Conservation (phyloP, 1,140 invertebrate species). For the Scaptomyza graminum region DNA sequence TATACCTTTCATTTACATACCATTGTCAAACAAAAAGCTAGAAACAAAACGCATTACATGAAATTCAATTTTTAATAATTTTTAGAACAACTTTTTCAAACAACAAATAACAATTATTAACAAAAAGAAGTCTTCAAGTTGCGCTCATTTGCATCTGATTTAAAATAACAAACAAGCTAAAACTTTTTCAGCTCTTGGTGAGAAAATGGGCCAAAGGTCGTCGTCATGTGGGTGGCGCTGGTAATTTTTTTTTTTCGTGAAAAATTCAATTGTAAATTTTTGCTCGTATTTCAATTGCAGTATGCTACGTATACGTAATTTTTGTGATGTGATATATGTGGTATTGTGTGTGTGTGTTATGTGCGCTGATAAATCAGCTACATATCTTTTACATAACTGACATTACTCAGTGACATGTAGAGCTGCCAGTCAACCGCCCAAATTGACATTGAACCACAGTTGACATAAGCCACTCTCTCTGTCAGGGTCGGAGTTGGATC, state of each 20-base stretch:
- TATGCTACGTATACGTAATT: constrained; percentile 38
- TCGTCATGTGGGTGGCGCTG: constrained; percentile 19
- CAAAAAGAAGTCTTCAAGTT: constrained; percentile 41
- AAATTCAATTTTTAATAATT: constrained; percentile 63
- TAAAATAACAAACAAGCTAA: constrained; percentile 51
- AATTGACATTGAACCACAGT: constrained; percentile 48
- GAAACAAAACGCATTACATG: constrained; percentile 40
- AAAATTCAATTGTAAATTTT: constrained; percentile 59
- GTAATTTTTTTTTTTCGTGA: constrained; percentile 34
- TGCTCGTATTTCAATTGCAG: constrained; percentile 60
- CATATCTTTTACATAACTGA: constrained; percentile 59
- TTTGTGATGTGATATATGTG: constrained; percentile 7
- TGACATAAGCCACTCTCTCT: constrained; percentile 25
- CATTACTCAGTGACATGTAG: constrained; percentile 63
- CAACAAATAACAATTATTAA: constrained; percentile 53
- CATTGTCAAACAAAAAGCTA: not conserved
- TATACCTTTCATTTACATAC: constrained; percentile 17
- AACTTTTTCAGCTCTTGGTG: constrained; percentile 20
- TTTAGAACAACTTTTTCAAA: constrained; percentile 27
- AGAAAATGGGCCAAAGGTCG: not conserved
- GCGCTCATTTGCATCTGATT: constrained; percentile 67
- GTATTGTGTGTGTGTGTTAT: not conserved
- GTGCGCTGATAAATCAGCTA: constrained; percentile 55
- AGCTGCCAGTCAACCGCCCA: constrained; percentile 19
- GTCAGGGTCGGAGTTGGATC: constrained; percentile 19